A percentile compares a stretch with the other conserved stretches of the same genome.
Conservation (phyloP, 2,888 invertebrate species). For the Hypercompe scribonia region DNA sequence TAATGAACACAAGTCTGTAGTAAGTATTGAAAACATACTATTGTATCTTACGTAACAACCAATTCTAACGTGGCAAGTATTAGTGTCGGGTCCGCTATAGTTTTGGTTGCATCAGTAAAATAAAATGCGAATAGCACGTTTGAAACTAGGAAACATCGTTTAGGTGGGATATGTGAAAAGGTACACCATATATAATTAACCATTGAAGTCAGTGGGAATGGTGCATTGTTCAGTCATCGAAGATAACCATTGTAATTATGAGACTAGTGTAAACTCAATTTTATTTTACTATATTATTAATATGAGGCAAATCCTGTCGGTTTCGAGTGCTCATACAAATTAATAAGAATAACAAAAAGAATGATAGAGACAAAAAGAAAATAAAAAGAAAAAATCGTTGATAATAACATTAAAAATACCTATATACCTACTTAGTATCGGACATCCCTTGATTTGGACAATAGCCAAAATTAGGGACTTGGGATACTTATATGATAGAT, state of each 20-base stretch:
- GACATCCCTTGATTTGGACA: slow-evolving; percentile 11
- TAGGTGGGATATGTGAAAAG: slow-evolving; percentile 76
- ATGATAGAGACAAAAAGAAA: slow-evolving; percentile 1
- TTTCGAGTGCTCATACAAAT: slow-evolving; percentile 29
- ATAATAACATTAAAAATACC: background rate
- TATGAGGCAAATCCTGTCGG: slow-evolving; percentile 42
- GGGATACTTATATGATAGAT: slow-evolving; percentile 24
- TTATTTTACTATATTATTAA: slow-evolving; percentile 38
- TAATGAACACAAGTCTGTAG: slow-evolving; percentile 71
- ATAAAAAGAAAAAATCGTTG: background rate
- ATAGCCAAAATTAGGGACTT: background rate
- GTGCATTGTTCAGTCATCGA: slow-evolving; percentile 63
- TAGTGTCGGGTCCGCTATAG: background rate
- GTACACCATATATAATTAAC: slow-evolving; percentile 57
- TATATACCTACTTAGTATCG: slow-evolving; percentile 1
- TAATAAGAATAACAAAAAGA: slow-evolving; percentile 17
- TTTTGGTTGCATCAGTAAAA: background rate
- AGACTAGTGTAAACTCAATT: slow-evolving; percentile 40
- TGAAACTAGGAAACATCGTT: slow-evolving; percentile 64
- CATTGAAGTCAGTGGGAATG: slow-evolving; percentile 68
- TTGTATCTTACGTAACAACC: slow-evolving; percentile 6
- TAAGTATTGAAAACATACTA: slow-evolving; percentile 47
- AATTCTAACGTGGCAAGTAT: background rate
- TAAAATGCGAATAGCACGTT: slow-evolving; percentile 43
- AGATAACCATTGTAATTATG: slow-evolving; percentile 60